These are phyloP conservation scores for Takifugu ocellatus DNA, from an alignment of 2,797 vertebrate species.

Conservation along the genomic window DNA sequence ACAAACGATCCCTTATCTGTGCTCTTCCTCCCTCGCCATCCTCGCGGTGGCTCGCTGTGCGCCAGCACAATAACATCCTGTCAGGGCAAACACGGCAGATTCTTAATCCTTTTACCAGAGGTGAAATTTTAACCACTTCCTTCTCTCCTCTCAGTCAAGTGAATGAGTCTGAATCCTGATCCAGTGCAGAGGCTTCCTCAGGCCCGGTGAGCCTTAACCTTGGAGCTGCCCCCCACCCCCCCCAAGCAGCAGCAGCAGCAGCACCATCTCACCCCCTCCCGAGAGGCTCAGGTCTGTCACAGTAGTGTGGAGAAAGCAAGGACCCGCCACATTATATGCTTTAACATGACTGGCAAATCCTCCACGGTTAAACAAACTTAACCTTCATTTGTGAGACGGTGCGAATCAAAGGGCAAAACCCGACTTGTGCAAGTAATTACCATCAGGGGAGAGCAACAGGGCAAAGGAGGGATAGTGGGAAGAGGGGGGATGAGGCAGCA, in stretches of 20 bases:
- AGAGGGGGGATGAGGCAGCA: slow-evolving; percentile 22
- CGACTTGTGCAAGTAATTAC: slow-evolving; percentile 94
- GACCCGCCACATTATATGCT: slow-evolving; percentile 94
- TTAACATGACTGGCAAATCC: slow-evolving; percentile 98
- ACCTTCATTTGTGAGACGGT: slow-evolving; percentile 99
- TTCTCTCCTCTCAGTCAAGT: slow-evolving; percentile 41
- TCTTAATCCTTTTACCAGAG: slow-evolving; percentile 60
- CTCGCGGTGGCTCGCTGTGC: slow-evolving; percentile 9
- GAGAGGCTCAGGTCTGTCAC: slow-evolving; percentile 33
- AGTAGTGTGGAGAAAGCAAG: slow-evolving; percentile 70
- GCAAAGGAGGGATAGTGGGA: slow-evolving; percentile 56
- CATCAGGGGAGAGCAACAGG: slow-evolving; percentile 73
- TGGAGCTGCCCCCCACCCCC: slow-evolving; percentile 72
- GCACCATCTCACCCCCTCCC: slow-evolving; percentile 26
- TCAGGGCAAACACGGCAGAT: slow-evolving; percentile 31
- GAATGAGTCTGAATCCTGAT: slow-evolving; percentile 64
- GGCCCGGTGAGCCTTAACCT: slow-evolving; percentile 84
- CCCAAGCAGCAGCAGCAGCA: slow-evolving; percentile 16
- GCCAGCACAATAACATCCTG: slow-evolving; percentile 23
- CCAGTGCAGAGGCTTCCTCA: slow-evolving; percentile 60
- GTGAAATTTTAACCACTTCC: slow-evolving; percentile 63
- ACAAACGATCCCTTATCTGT: slow-evolving; percentile 27
- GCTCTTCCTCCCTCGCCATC: slow-evolving; percentile 7
- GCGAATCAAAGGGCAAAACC: slow-evolving; percentile 90
- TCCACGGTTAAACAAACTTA: slow-evolving; percentile 99